phyloP scores from a whole-genome alignment of 2,888 invertebrate species.

The Seira ritae region DNA sequence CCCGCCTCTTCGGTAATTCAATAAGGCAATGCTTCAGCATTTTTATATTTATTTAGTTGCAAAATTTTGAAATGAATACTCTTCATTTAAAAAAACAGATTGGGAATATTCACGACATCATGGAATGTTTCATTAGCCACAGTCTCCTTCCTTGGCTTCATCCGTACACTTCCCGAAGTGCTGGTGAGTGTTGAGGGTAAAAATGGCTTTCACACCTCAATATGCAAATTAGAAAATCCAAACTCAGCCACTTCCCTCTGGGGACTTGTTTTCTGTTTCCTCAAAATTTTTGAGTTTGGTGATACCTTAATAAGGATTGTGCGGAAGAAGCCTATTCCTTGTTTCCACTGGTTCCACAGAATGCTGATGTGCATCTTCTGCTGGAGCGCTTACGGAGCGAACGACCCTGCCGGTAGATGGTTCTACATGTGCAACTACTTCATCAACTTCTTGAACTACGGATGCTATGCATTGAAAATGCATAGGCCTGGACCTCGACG shows the following conservation, averaged over 20 bases:
- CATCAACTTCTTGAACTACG: too few species aligned
- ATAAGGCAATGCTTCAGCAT: too few species aligned
- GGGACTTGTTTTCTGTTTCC: constrained; percentile 61
- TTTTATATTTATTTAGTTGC: too few species aligned
- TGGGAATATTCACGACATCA: constrained; percentile 26
- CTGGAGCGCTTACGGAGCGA: neutral
- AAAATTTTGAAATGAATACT: too few species aligned
- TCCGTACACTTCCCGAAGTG: constrained; percentile 60
- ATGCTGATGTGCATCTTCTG: neutral
- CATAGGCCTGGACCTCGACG: too few species aligned
- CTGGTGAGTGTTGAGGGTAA: constrained; percentile 47
- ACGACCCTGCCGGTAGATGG: constrained; percentile 69
- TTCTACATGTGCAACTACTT: constrained; percentile 18
- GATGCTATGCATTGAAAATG: too few species aligned
- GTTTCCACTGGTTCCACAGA: constrained; percentile 55
- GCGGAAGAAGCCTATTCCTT: constrained; percentile 65
- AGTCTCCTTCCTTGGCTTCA: constrained; percentile 61
- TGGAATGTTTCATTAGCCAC: constrained; percentile 63
- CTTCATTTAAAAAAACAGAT: neutral
- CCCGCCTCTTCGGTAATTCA: too few species aligned
- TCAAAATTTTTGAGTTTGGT: constrained; percentile 67
- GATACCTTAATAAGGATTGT: constrained; percentile 67
- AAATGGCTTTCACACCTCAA: constrained; percentile 65
- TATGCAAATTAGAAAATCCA: constrained; percentile 62
- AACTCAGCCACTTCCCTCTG: constrained; percentile 67